These are phyloP conservation scores for Cremastobaeus sp. DNA, from an alignment of 2,888 invertebrate species.

Conservation along the genomic window DNA sequence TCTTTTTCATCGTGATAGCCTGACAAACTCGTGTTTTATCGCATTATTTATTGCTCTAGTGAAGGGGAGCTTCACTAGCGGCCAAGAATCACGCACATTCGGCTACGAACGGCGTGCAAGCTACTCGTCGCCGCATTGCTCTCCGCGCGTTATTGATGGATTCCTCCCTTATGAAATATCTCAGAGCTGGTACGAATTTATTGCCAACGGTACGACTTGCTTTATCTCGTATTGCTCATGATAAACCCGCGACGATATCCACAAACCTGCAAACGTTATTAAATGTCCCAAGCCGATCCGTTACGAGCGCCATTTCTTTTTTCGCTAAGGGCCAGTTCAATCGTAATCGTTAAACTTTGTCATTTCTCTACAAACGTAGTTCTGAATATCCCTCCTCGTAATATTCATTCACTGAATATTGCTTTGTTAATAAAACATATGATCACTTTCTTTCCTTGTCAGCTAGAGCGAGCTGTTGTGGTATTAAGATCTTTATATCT, in stretches of 20 bases:
- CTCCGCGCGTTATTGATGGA: slow-evolving; percentile 75
- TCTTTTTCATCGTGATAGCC: slow-evolving; percentile 72
- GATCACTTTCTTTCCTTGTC: slow-evolving; percentile 35
- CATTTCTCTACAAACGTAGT: slow-evolving; percentile 50
- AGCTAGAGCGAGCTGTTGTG: slow-evolving; percentile 1
- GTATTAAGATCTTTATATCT: slow-evolving; percentile 18
- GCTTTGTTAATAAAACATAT: slow-evolving; percentile 55
- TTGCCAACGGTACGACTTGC: slow-evolving; percentile 75
- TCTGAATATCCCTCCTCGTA: slow-evolving; percentile 46
- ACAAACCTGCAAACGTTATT: slow-evolving; percentile 63
- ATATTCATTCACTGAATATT: slow-evolving; percentile 50
- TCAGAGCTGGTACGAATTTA: slow-evolving; percentile 76
- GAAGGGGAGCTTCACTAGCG: slow-evolving; percentile 67
- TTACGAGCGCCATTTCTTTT: slow-evolving; percentile 51
- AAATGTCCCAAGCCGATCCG: slow-evolving; percentile 51
- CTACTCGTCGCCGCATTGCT: slow-evolving; percentile 58
- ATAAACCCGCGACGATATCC: slow-evolving; percentile 76
- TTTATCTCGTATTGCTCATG: slow-evolving; percentile 78
- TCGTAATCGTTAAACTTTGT: slow-evolving; percentile 53
- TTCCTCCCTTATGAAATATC: slow-evolving; percentile 79
- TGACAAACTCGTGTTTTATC: slow-evolving; percentile 78
- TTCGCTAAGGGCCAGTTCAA: slow-evolving; percentile 46
- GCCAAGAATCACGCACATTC: slow-evolving; percentile 65
- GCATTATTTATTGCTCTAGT: slow-evolving; percentile 77
- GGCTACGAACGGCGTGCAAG: slow-evolving; percentile 44